Base-by-base conservation (phyloP, 2,797 vertebrate genomes). In the Anas capensis region DNA sequence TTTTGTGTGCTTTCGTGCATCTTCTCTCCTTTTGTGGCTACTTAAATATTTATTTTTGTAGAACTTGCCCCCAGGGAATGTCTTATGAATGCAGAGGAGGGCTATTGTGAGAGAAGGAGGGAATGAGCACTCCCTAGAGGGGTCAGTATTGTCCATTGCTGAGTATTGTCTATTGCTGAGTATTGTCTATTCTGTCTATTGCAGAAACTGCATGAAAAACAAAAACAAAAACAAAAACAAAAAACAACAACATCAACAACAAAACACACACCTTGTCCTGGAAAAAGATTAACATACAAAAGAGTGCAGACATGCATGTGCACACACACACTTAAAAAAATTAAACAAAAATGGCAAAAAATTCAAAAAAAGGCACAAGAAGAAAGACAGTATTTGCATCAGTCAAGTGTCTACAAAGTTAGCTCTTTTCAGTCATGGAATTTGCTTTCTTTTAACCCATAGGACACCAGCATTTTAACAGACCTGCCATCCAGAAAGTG, bases 31-130 rank as follows among this genome's bases (percentile, higher is more conserved):
- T 72, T 78, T 61, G 27, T 86, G 78, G n/a, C 51, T 93, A 40
- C 82, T 96, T 92, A 93, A 95, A 94, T 86, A 94, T 96, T 92
- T 92, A 92, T 94, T 95, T 95, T 75, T 96, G 61, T 94, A 81
- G 72, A 91, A 93, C 26, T 87, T 92, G 29, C 49, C 78, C 79
- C 80, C 44, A 36, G 76, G 68, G 90, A 93, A 80, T 15, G 70
- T 86, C 79, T 92, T 71, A 51, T n/a, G 48, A 91, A 96, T 87
- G 88, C 71, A 82, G 85, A 84, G 90, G 44, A 83, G 75, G 79
- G 60, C 17, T 90, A 60, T 69, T 82, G 33, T 75, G 70, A 85
- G 48, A 68, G 61, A 65, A 92, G 61, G 57, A 83, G 72, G 51
- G 73, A 94, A 92, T 65, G 53, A 84, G 36, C 38, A 51, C 27